Evolutionary conservation across 1,140 invertebrate species (phyloP).

Genomic region (Pachyrhynchus sulphureomaculatus): DNA sequence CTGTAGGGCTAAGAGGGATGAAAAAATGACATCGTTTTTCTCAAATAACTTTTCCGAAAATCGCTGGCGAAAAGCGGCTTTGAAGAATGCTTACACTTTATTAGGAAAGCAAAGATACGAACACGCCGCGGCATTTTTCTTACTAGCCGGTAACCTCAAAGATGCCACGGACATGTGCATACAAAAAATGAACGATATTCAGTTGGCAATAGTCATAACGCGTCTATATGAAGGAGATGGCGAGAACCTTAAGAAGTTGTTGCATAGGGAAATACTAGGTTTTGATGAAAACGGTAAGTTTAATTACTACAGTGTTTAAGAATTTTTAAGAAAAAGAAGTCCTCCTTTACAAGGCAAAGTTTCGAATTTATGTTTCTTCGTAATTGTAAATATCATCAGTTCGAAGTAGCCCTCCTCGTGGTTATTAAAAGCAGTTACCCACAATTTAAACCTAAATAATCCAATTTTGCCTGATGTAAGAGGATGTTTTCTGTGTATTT

Average conservation of each 20-base stretch:
- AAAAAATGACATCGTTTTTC: conserved; percentile 94
- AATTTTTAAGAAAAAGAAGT: no score
- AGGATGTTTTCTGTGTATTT: no score
- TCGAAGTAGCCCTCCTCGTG: no score
- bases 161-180: conserved; percentile 89
- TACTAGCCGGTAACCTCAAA: conserved; percentile 88
- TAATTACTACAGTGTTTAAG: background rate
- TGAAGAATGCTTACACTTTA: conserved; percentile 97
- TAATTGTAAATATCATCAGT: no score
- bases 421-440: no score
- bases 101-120: conserved; percentile 94
- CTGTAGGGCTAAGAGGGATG: conserved; percentile 75
- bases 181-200: conserved; percentile 92
- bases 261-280: conserved; percentile 78
- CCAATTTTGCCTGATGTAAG: no score
- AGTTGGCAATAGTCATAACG: conserved; percentile 92
- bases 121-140: conserved; percentile 92
- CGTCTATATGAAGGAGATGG: conserved; percentile 87
- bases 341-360: no score
- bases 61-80: conserved; percentile 92
- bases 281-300: conserved; percentile 63
- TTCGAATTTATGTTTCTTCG: no score
- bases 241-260: conserved; percentile 70
- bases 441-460: no score
- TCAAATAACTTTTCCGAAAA: conserved; percentile 91